These are phyloP conservation scores for Micromys minutus DNA, from an alignment of 2,113 vertebrate genomes.

Conservation along the genomic window DNA sequence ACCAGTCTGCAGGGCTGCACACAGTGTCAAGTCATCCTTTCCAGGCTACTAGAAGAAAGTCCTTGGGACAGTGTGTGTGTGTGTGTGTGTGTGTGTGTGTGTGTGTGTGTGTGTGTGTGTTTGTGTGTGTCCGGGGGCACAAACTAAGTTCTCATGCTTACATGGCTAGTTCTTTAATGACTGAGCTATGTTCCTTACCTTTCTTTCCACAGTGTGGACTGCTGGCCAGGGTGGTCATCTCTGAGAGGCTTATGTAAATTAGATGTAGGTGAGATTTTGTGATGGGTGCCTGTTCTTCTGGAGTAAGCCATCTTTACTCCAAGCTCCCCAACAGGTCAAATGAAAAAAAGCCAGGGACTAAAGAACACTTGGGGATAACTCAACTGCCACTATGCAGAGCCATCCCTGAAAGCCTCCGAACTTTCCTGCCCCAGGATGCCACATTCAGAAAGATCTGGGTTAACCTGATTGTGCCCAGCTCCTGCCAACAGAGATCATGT, in stretches of 20 bases:
- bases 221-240: background rate
- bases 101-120: background rate
- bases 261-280: background rate
- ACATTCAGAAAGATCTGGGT: conserved; percentile 31
- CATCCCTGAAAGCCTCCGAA: background rate
- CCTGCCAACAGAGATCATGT: conserved; percentile 44
- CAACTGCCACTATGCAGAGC: background rate
- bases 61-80: background rate
- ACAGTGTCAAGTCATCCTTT: background rate
- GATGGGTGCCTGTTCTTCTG: background rate
- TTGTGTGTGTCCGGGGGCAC: no score
- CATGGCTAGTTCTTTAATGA: background rate
- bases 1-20: background rate
- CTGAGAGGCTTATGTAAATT: background rate
- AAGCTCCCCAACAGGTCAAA: background rate
- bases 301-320: background rate
- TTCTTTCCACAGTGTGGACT: background rate
- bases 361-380: background rate
- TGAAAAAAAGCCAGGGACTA: background rate
- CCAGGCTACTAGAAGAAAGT: background rate
- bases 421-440: background rate
- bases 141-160: background rate
- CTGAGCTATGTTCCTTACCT: background rate
- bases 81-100: no score
- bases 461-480: conserved; percentile 39